Conservation (phyloP, 2,113 vertebrate genomes). For the Phocoena sinus region DNA sequence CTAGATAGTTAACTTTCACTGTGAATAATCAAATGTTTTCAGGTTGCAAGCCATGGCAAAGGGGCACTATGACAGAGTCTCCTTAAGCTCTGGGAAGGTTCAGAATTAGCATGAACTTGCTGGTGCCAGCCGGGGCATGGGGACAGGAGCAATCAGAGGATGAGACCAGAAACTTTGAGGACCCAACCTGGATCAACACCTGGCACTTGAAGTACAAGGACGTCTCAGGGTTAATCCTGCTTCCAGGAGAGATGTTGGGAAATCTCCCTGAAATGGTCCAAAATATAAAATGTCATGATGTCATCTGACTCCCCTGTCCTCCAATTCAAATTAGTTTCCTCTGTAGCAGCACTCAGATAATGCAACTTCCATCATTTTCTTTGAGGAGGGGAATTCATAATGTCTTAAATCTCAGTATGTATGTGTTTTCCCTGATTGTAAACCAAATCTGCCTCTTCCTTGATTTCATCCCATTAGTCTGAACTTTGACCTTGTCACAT, state of each 20-base stretch:
- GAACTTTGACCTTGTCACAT: constrained; percentile 27
- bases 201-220: not conserved
- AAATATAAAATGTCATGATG: not conserved
- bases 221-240: not conserved
- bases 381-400: not conserved
- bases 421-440: constrained; percentile 8
- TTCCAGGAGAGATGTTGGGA: not conserved
- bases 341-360: not conserved
- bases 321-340: not conserved
- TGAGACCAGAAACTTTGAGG: not conserved
- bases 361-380: not conserved
- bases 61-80: constrained; percentile 10
- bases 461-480: not conserved
- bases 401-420: not conserved
- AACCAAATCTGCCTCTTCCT: not conserved
- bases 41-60: constrained; percentile 31
- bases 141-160: not conserved
- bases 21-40: constrained; percentile 43
- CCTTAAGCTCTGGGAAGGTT: not conserved
- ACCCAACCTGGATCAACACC: not conserved
- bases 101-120: constrained; percentile 48
- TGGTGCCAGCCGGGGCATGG: not conserved
- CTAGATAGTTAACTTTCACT: constrained; percentile 58
- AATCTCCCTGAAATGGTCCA: not conserved
- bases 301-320: not conserved